These are phyloP conservation scores for Lydus trimaculatus DNA, from an alignment of 2,888 invertebrate species.

Conservation along the genomic window DNA sequence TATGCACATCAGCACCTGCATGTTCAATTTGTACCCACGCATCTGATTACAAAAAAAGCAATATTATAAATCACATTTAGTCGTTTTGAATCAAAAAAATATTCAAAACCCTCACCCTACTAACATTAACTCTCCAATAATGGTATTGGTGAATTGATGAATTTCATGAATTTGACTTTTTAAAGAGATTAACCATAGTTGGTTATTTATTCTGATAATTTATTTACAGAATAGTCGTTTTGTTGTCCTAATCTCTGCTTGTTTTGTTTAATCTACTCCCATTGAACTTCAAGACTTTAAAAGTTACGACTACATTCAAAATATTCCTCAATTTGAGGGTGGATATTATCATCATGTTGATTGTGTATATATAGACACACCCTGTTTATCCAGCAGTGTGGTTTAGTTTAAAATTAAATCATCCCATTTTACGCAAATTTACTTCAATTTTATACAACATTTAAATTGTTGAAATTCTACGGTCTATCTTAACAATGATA, in stretches of 20 bases:
- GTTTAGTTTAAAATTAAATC: neutral
- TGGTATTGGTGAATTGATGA: neutral
- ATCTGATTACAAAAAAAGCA: neutral
- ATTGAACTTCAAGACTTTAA: neutral
- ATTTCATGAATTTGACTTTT: neutral
- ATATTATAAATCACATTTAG: neutral
- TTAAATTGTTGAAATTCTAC: neutral
- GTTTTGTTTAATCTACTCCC: neutral
- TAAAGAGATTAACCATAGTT: neutral
- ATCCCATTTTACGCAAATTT: neutral
- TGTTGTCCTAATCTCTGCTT: neutral
- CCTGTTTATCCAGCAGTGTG: neutral
- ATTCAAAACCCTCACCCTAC: no score
- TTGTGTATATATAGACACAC: neutral
- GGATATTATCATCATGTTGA: neutral
- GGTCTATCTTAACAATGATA: neutral
- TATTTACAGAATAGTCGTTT: neutral
- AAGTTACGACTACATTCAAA: neutral
- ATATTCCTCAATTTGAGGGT: neutral
- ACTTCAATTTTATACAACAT: neutral
- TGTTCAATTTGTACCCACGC: constrained; percentile 18
- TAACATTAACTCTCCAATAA: neutral
- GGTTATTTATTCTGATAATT: neutral
- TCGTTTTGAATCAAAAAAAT: neutral
- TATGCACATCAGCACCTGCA: constrained; percentile 12